A percentile compares a stretch with the other conserved stretches of the same genome.
phyloP scores from a whole-genome alignment of 2,113 vertebrate species.

The Rana temporaria region DNA sequence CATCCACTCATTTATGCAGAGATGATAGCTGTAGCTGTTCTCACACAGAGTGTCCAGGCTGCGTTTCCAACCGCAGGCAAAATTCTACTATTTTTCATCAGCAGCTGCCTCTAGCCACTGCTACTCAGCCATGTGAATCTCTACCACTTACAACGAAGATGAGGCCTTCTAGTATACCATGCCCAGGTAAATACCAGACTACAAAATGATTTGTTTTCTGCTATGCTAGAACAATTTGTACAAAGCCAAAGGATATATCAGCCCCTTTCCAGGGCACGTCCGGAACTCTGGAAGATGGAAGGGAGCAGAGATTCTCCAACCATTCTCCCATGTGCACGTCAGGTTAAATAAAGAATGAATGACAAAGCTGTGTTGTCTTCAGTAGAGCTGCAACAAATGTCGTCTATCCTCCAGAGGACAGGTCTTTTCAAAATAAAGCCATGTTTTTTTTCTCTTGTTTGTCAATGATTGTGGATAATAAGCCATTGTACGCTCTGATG shows the following conservation, averaged over 20 bases:
- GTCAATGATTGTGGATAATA: conserved; percentile 8
- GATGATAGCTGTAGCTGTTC: too few relatives aligned
- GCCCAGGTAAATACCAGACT: too few relatives aligned
- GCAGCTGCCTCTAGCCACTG: too few relatives aligned
- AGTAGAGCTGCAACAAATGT: conserved; percentile 7
- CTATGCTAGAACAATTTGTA: not conserved
- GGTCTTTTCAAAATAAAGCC: conserved; percentile 35
- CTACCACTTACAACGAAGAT: too few relatives aligned
- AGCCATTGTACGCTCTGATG: conserved; percentile 26
- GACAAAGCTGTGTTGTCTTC: not conserved
- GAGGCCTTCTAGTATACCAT: too few relatives aligned
- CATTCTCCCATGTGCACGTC: not conserved
- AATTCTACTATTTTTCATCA: too few relatives aligned
- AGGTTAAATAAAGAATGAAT: conserved; percentile 36
- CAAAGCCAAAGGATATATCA: not conserved
- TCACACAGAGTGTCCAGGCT: too few relatives aligned
- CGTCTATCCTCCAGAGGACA: conserved; percentile 3
- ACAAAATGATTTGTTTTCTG: too few relatives aligned
- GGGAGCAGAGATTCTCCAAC: not conserved
- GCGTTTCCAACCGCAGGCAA: too few relatives aligned
- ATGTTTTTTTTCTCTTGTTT: not conserved
- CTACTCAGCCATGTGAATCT: too few relatives aligned
- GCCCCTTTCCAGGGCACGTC: not conserved
- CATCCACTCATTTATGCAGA: too few relatives aligned
- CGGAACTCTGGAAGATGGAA: not conserved